Evolutionary conservation across 2,888 invertebrate species (phyloP), one percentile per base, ranked within the genome.

Genomic region (Stenurella melanura): DNA sequence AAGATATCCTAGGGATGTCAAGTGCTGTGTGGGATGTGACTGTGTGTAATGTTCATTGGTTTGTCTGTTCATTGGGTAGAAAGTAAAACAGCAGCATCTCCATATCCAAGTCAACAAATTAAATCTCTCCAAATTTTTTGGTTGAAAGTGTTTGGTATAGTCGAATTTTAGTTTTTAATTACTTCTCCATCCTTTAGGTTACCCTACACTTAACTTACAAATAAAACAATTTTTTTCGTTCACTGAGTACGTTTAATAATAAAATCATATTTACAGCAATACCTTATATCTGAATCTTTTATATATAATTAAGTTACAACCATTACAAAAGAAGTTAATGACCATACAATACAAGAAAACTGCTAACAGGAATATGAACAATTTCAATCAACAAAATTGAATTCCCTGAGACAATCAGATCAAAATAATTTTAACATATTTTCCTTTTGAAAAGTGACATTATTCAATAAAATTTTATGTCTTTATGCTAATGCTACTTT

Each of bases 391-490:
- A 66, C 75, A 74, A 64, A 78, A 75, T 75, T 75, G 82, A 83
- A 81, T 84, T 86, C 86, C 86, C 87, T 86, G 86, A 86, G 86
- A 85, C 77, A 83, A 84, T 83, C 83, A 86, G 85, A 86, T 85
- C 83, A 82, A 85, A 34, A 83, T 78, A 66, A 70, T 73, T 58
- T 70, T 66, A 73, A 57, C 56, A 42, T 69, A 12, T 73, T 61
- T 76, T 12, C 21, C 21, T 63, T 64, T 26, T 21, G 60, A 57
- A 17, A 73, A 66, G 42, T 64, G 69, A 58, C 38, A 34, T 5
- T 50, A 61, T 50, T n/a, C 21, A 10, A 26, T 70, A 15, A 9
- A 50, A 57, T 69, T 58, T 64, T 68, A 18, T 26, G 50, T 26
- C 19, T 17, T 67, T 71, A 68, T 50, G 15, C 34, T 64, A 73